phyloP scores from a whole-genome alignment of 2,797 vertebrate species.

The Alca torda region DNA sequence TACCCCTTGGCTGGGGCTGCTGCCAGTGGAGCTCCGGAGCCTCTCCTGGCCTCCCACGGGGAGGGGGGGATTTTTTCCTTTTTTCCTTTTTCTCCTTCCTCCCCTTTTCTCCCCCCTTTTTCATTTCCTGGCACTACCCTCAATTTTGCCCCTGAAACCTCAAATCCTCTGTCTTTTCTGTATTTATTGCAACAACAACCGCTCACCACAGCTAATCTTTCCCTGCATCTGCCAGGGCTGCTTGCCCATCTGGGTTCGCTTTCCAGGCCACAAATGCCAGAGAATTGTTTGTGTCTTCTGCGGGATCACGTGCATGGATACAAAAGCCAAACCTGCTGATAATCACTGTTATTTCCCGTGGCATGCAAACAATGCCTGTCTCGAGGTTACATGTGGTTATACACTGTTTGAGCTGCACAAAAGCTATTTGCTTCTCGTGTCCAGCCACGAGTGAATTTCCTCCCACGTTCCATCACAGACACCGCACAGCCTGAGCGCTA shows the following conservation, averaged over 20 bases:
- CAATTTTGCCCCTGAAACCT: neutral
- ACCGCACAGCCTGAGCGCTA: neutral
- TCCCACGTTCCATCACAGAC: accelerated
- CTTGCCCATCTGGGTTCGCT: neutral
- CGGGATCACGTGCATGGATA: neutral
- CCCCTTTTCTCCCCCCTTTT: neutral
- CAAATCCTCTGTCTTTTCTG: neutral
- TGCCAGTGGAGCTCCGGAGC: neutral
- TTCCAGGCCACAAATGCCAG: neutral
- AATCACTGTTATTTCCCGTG: neutral
- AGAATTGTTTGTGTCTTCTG: neutral
- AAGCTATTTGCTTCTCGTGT: neutral
- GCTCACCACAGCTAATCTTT: neutral
- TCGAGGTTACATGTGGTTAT: neutral
- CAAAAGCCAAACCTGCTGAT: neutral
- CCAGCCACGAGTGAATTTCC: neutral
- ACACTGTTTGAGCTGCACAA: neutral
- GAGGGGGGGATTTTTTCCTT: neutral
- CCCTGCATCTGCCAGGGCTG: neutral
- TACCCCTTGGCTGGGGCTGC: neutral
- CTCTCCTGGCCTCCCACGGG: neutral
- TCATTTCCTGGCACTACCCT: neutral
- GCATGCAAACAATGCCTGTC: neutral
- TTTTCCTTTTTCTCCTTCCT: neutral
- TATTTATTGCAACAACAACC: neutral